These are phyloP conservation scores for Perca fluviatilis DNA, from an alignment of 2,113 vertebrate genomes.

Conservation along the genomic window DNA sequence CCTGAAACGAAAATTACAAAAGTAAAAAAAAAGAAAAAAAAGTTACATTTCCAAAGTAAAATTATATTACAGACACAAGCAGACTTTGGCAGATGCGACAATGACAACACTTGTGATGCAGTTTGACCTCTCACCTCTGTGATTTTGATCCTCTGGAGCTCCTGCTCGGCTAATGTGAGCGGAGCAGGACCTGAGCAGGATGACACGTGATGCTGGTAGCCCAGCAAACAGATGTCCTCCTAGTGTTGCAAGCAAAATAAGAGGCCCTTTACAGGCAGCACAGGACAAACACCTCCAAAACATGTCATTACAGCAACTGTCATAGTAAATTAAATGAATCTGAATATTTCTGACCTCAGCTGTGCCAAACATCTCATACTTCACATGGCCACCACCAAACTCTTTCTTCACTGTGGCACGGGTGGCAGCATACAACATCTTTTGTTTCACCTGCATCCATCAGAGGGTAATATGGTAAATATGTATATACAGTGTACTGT, in stretches of 20 bases:
- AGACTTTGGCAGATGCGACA: background rate
- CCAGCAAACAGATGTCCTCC: conserved; percentile 94
- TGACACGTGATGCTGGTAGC: conserved; percentile 92
- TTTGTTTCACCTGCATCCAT: conserved; percentile 91
- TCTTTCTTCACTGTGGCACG: conserved; percentile 98
- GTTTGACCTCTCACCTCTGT: conserved; percentile 88
- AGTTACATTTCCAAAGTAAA: conserved; percentile 4
- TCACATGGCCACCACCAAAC: conserved; percentile 96
- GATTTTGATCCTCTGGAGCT: conserved; percentile 97
- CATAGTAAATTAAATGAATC: background rate
- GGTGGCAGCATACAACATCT: conserved; percentile 98
- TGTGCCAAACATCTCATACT: conserved; percentile 96
- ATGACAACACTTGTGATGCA: background rate
- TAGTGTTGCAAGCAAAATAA: conserved; percentile 68
- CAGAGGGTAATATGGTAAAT: background rate
- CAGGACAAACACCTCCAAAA: background rate
- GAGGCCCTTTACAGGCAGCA: conserved; percentile 15
- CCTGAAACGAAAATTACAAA: conserved; percentile 71
- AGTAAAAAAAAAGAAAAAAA: background rate
- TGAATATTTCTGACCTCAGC: conserved; percentile 86
- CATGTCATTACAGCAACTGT: background rate
- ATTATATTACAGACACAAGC: conserved; percentile 4
- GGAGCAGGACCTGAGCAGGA: conserved; percentile 92
- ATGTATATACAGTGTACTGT: background rate
- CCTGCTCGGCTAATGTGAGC: conserved; percentile 93